Base-by-base conservation (phyloP, 2,113 vertebrate genomes). In the Cyprinodon brontotheroides region DNA sequence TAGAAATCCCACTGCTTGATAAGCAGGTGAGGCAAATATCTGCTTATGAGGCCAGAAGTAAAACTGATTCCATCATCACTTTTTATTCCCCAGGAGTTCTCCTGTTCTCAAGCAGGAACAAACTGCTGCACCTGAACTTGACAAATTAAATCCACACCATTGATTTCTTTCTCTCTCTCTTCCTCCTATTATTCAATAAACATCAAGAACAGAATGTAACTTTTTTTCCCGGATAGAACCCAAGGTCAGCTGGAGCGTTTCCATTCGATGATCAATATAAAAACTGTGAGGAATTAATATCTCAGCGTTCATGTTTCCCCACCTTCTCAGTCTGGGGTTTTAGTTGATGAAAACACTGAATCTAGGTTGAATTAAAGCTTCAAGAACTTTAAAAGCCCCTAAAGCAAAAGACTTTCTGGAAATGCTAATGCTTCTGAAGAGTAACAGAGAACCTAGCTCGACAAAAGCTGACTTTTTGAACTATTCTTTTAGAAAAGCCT, bases 201-300 rank as follows among this genome's bases (percentile, higher is more conserved):
- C 60, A 77, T 36, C 48, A 53, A 74, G 81, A 78, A 72, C 70
- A 84, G 70, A 62, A 61, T 45, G 63, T 74, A 4, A 50, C 70
- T 78, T 86, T 74, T 74, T 80, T 86, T 74, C 75, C 75, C 77
- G 77, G 61, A 80, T 64, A 74, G 62, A 79, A 65, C 39, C 39
- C 22, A 60, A 60, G 71, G 65, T 57, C 11, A 65, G 47, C 76
- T 47, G 50, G 53, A 45, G 71, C 48, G 41, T 22, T 40, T 70
- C 13, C 29, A 60, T 61, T 72, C 29, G 14, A 65, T 48, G 36
- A 86, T 74, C 48, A 20, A 20, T 65, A 20, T 57, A n/a, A 57
- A 57, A 57, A 15, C 50, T 57, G 20, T 20, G 50, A 57, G 50
- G 6, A 57, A 75, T 75, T 74, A 82, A 75, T 37, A 36, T 13